Conservation (phyloP, 2,797 vertebrate species). For the Gouania willdenowi region DNA sequence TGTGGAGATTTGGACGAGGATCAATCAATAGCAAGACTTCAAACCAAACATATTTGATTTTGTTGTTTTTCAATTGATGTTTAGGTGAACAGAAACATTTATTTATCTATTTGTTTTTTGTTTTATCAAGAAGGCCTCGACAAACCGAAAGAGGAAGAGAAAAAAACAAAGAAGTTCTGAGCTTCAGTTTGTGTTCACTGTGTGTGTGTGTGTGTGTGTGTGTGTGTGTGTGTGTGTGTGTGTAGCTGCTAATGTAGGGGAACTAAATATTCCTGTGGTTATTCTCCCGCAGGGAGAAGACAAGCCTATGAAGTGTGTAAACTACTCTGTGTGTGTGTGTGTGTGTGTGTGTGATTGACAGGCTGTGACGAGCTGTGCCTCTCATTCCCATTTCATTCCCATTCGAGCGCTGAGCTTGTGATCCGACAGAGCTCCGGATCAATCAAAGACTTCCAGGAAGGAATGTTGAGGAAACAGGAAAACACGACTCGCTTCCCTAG, state of each 20-base stretch:
- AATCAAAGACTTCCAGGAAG: slow-evolving; percentile 63
- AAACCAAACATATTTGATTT: no score
- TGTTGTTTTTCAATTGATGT: no score
- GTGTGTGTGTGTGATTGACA: slow-evolving; percentile 41
- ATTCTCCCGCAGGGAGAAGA: slow-evolving; percentile 50
- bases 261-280: slow-evolving; percentile 65
- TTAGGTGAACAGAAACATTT: no score
- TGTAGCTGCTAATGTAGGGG: slow-evolving; percentile 48
- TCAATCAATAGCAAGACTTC: no score
- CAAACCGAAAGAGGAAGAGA: no score
- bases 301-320: slow-evolving; percentile 63
- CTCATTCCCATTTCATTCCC: slow-evolving; percentile 53
- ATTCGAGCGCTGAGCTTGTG: slow-evolving; percentile 47
- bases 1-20: no score
- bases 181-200: no score
- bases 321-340: slow-evolving; percentile 41
- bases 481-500: slow-evolving; percentile 61
- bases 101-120: no score
- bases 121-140: no score
- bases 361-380: slow-evolving; percentile 60
- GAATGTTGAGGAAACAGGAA: slow-evolving; percentile 54
- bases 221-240: slow-evolving; percentile 10
- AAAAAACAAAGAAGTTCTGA: no score
- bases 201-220: slow-evolving; percentile 1
- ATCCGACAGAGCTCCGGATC: slow-evolving; percentile 50